These are phyloP conservation scores for Parauchenoglanis ngamensis DNA, from an alignment of 2,797 vertebrate species.

Conservation along the genomic window DNA sequence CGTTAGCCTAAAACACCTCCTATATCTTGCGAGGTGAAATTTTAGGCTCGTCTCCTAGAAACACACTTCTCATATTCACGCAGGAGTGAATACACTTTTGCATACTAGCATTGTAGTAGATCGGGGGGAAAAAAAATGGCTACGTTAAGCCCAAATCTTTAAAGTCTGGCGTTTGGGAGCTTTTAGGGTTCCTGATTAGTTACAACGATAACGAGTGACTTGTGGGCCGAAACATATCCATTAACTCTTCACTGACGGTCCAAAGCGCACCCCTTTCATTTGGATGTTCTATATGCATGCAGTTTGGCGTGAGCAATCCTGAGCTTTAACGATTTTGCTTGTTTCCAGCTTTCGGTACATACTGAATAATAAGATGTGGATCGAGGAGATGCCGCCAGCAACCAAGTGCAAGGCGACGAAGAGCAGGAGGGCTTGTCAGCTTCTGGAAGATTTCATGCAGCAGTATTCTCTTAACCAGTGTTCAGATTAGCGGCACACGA, in stretches of 20 bases:
- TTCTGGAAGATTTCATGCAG: constrained; percentile 62
- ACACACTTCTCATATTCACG: not conserved
- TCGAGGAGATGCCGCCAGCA: constrained; percentile 66
- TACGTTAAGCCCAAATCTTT: not conserved
- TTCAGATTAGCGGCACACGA: not conserved
- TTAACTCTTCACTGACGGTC: not conserved
- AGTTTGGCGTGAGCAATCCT: not conserved
- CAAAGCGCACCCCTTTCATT: not conserved
- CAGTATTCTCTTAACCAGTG: constrained; percentile 45
- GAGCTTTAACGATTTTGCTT: too few species aligned
- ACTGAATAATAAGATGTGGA: constrained; percentile 67
- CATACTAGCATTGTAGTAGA: not conserved
- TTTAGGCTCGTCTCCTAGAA: too few species aligned
- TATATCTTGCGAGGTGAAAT: too few species aligned
- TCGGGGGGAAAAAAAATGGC: not conserved
- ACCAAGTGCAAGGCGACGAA: constrained; percentile 59
- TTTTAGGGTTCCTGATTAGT: not conserved
- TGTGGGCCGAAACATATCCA: not conserved
- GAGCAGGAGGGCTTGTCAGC: constrained; percentile 59
- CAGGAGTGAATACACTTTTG: not conserved
- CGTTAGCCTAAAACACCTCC: too few species aligned
- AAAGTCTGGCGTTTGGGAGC: not conserved
- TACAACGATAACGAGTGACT: not conserved
- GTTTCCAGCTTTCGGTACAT: constrained; percentile 67
- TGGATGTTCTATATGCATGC: not conserved